Evolutionary conservation across 2,113 vertebrate genomes (phyloP).

Genomic region (Lamprotornis superbus): DNA sequence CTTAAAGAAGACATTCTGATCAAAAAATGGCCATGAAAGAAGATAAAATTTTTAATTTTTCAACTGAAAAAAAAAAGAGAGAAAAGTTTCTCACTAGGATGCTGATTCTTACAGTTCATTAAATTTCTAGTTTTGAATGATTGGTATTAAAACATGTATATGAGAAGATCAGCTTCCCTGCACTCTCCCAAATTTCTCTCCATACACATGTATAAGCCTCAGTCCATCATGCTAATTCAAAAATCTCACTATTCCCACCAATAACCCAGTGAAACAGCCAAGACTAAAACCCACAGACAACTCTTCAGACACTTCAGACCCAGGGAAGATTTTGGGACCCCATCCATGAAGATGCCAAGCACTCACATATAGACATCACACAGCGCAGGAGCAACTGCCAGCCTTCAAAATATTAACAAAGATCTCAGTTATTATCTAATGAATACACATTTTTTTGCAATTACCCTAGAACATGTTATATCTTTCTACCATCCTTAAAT

Average conservation of each 20-base stretch:
- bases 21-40: neutral
- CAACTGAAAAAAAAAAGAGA: neutral
- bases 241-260: neutral
- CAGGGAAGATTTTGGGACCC: neutral
- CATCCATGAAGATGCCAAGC: neutral
- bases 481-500: neutral
- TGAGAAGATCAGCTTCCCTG: neutral
- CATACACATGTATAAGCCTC: neutral
- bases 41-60: neutral
- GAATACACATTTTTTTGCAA: neutral
- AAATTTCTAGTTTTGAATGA: neutral
- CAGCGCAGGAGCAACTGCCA: neutral
- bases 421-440: neutral
- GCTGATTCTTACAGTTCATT: neutral
- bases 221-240: neutral
- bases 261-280: neutral
- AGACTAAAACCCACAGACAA: neutral
- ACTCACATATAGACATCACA: rapidly evolving
- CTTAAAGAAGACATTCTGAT: neutral
- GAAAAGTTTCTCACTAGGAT: neutral
- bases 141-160: neutral
- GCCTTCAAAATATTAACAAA: neutral
- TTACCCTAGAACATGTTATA: neutral
- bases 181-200: neutral
- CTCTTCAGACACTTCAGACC: neutral